Evolutionary conservation across 1,140 invertebrate species (phyloP), one percentile per base, ranked within the genome.

Genomic region (Idris sp.): DNA sequence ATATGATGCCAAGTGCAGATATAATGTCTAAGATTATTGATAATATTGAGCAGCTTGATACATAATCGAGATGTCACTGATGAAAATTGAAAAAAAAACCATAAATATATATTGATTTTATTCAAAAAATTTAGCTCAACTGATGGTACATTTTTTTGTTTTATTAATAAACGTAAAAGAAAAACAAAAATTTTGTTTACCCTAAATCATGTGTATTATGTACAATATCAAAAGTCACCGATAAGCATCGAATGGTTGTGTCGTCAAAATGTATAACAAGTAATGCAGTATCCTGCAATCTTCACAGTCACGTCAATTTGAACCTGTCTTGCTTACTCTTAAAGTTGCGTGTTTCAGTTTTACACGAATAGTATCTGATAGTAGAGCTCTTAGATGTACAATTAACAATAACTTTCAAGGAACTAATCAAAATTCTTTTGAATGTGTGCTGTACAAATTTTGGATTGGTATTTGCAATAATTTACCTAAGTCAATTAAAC

Each of bases 291-390:
- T 46, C 46, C 28, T 35, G 33, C 48, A 53, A 71, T 71, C 65
- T 61, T 54, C 28, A 71, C 54, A 48, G 41, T 61, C 54, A 61
- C 38, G 65, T 71, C 65, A 71, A 53, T 71, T 58, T 33, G 25
- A 44, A 15, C 14, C 46, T 54, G 54, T 61, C 56, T 43, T 41
- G 25, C 53, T 46, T 36, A 13, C 9, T 13, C 35, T 22, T n/a
- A n/a, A n/a, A n/a, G 16, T 69, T 58, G 65, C 65, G 44, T 69
- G 65, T 26, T 51, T 16, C 36, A 44, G 46, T 59, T 59, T 35
- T 25, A 18, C 54, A 59, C 53, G 44, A 51, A 41, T 9, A 15
- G 4, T 68, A 58, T 68, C 58, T 48, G 58, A 61, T 49, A n/a
- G 35, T 11, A 49, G 25, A 61, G 49, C 58, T 49, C 33, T 38